Evolutionary conservation across 2,797 vertebrate species (phyloP).

Genomic region (Novumbra hubbsi): DNA sequence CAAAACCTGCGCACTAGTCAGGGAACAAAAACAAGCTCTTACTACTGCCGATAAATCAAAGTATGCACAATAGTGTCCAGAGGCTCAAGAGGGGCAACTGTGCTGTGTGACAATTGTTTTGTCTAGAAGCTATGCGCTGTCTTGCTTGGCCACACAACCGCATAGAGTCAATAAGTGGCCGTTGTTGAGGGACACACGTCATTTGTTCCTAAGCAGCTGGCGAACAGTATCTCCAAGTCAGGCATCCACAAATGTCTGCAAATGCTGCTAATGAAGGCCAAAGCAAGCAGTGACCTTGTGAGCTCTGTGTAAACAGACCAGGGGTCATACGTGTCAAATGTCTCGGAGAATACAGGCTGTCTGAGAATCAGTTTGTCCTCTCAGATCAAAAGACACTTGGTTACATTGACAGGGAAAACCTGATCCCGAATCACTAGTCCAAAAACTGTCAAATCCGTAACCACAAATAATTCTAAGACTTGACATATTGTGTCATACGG

Average conservation of each 20-base stretch:
- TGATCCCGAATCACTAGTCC: neutral
- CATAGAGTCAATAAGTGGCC: constrained; percentile 23
- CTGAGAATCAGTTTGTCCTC: neutral
- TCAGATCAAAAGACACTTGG: neutral
- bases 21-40: neutral
- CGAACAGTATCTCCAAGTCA: constrained; percentile 24
- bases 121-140: neutral
- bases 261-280: neutral
- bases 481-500: too few species aligned
- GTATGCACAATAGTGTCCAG: constrained; percentile 37
- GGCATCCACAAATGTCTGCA: neutral
- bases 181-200: constrained; percentile 32
- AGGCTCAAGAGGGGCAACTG: constrained; percentile 15
- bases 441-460: neutral
- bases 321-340: neutral
- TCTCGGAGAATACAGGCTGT: neutral
- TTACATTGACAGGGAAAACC: neutral
- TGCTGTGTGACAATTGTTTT: constrained; percentile 10
- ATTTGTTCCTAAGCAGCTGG: constrained; percentile 44
- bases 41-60: constrained; percentile 31
- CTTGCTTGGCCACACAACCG: constrained; percentile 26
- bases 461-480: neutral
- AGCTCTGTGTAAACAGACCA: neutral
- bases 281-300: neutral
- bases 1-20: neutral